phyloP scores from a whole-genome alignment of 2,888 invertebrate genomes.

The Leucophora obtusa region DNA sequence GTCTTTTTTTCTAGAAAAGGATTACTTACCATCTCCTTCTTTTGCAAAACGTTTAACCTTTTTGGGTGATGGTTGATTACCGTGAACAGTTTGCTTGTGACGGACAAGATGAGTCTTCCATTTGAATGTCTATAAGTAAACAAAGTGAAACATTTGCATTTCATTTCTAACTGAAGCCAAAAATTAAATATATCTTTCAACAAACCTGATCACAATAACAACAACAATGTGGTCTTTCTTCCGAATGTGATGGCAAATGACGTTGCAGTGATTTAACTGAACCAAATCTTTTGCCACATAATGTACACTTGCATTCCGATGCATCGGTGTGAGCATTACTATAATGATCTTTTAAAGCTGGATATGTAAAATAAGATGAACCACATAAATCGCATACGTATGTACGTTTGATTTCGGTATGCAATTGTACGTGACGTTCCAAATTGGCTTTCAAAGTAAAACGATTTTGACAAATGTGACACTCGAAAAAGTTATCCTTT shows the following conservation, averaged over 20 bases:
- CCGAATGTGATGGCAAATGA: slow-evolving; percentile 78
- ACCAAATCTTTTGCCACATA: slow-evolving; percentile 77
- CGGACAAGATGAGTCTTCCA: slow-evolving; percentile 78
- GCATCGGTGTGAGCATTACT: slow-evolving; percentile 78
- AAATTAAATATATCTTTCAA: neutral
- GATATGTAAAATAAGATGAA: slow-evolving; percentile 78
- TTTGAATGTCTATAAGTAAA: slow-evolving; percentile 74
- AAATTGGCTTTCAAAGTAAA: slow-evolving; percentile 78
- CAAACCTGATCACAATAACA: slow-evolving; percentile 77
- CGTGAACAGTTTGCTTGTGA: slow-evolving; percentile 78
- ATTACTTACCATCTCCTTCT: slow-evolving; percentile 74
- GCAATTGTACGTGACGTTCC: slow-evolving; percentile 78
- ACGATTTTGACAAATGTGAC: slow-evolving; percentile 78
- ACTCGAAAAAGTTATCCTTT: slow-evolving; percentile 78
- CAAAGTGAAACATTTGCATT: neutral
- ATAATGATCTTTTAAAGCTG: slow-evolving; percentile 78
- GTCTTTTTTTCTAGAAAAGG: neutral
- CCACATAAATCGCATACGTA: slow-evolving; percentile 78
- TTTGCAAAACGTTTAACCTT: slow-evolving; percentile 77
- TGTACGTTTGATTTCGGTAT: slow-evolving; percentile 78
- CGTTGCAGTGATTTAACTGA: slow-evolving; percentile 77
- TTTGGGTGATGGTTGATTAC: slow-evolving; percentile 76
- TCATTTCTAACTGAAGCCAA: neutral
- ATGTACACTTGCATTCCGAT: slow-evolving; percentile 77
- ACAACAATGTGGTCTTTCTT: slow-evolving; percentile 78